Base-by-base conservation (phyloP, 2,888 invertebrate genomes). In the Cistogaster globosa region DNA sequence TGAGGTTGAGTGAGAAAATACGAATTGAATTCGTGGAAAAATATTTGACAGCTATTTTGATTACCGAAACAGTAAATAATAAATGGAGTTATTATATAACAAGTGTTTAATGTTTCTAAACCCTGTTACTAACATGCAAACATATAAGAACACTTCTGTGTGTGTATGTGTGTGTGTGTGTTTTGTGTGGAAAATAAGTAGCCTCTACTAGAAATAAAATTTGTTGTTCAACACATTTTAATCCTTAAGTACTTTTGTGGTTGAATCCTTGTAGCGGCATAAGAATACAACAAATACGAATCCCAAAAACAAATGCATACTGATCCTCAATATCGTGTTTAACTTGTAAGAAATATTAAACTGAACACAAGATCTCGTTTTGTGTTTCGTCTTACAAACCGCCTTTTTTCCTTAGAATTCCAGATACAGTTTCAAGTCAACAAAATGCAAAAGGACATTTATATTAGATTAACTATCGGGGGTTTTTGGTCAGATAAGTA, bases 391-490 rank as follows among this genome's bases (percentile, higher is more conserved):
- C 86, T 89, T 88, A 89, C 89, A 88, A 71, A 86, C 89, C 89
- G 89, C 87, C 88, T 87, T 88, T 90, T 85, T 89, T 90, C 88
- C 86, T 85, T 57, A 88, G 91, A 91, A 91, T 83, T 87, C n/a
- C 42, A 55, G 38, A 60, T 83, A 83, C 48, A 86, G 72, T 86
- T 80, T 76, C 86, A 79, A 55, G 20, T 48, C 58, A 67, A 65
- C 16, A 63, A 36, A 55, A 63, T 48, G 36, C 58, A 45, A 68
- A 75, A 86, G 82, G 86, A 86, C 86, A 85, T 85, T 85, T 85
- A 79, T 82, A 79, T 82, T 82, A 85, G 75, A 85, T 85, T 82
- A 85, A 79, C 78, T 79, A 85, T 75, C 78, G 62, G 53, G 58
- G 22, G 5, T 67, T 71, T n/a, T 71, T 79, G 85, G 85, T 85